phyloP scores from a whole-genome alignment of 2,797 vertebrate genomes.

The Propithecus perrieri region DNA sequence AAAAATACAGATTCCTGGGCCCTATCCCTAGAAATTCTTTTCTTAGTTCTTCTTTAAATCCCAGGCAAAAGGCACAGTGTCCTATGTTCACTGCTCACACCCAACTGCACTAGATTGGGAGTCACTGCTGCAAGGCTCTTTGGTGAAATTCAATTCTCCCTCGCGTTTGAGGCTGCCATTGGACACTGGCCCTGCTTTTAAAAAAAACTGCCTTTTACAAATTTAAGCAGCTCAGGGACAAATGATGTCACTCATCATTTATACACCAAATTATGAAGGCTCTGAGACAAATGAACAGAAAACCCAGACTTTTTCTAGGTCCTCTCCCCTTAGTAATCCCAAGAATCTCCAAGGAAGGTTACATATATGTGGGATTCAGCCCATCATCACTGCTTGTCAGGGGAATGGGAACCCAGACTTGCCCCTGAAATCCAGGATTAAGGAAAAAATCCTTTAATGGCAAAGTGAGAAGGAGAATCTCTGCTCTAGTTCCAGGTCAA shows the following conservation, averaged over 20 bases:
- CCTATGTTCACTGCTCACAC: background rate
- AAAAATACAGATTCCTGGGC: background rate
- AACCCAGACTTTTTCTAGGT: background rate
- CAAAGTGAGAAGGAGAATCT: background rate
- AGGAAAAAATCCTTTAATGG: background rate
- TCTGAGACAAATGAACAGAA: background rate
- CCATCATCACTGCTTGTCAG: background rate
- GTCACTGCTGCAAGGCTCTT: background rate
- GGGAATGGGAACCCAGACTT: background rate
- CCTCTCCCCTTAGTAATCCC: background rate
- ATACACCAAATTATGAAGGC: background rate
- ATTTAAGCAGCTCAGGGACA: background rate
- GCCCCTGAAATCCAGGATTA: background rate
- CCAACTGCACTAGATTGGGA: background rate
- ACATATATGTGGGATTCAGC: background rate
- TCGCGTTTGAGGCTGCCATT: background rate
- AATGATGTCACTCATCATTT: slow-evolving; percentile 5
- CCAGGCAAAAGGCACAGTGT: background rate
- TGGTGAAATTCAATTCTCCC: background rate
- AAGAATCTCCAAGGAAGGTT: background rate
- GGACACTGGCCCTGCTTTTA: background rate
- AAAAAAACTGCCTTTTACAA: background rate
- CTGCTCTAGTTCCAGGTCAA: background rate
- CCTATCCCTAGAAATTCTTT: background rate
- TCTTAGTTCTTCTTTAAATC: background rate